Evolutionary conservation across 1,140 invertebrate species (phyloP), one percentile per base, ranked within the genome.

Genomic region (Drosophila kanapiae): DNA sequence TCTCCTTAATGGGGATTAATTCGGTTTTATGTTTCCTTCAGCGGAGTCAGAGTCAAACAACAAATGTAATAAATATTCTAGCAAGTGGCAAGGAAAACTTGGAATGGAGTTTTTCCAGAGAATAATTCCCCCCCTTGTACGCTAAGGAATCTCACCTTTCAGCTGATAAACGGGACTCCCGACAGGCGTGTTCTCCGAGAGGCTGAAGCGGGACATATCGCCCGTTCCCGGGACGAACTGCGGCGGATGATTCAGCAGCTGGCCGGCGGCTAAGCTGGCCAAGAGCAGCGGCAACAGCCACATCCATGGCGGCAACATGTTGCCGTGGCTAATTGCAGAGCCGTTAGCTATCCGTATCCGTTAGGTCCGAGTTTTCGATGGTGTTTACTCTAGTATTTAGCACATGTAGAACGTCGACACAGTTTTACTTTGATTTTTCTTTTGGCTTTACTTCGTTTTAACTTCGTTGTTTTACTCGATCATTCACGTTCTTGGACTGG

Each of bases 101-200:
- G 23, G 23, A 23, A 23, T 23, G 23, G 3, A 23, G 23, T 23
- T 23, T 23, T 23, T 23, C 23, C 23, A 23, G 23, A 23, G 23
- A 23, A 23, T 14, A 18, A 13, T 6, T 13, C 6, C 16, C 10
- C 16, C n/a, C 7, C 8, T 10, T 18, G 0, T 9, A 3, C 0
- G 0, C 37, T 23, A 10, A 14, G 31, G 13, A 37, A 47, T 49
- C 83, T 82, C 91, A 93, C 95, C 96, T 93, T 95, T 95, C 6
- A 96, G 94, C 64, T 95, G 96, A 93, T 97, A 97, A 23, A 97
- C 95, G 0, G 96, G 95, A 37, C 95, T 95, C 23, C 96, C 96
- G 9, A 96, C 95, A 43, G 94, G 94, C 3, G 96, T 97, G 71
- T 97, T 95, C 91, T 97, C 97, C 9, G 95, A 94, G n/a, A 97